A percentile compares a stretch with the other conserved stretches of the same genome.
These are phyloP conservation scores for Pelodytes ibericus DNA, from an alignment of 2,797 vertebrate species.

Conservation along the genomic window DNA sequence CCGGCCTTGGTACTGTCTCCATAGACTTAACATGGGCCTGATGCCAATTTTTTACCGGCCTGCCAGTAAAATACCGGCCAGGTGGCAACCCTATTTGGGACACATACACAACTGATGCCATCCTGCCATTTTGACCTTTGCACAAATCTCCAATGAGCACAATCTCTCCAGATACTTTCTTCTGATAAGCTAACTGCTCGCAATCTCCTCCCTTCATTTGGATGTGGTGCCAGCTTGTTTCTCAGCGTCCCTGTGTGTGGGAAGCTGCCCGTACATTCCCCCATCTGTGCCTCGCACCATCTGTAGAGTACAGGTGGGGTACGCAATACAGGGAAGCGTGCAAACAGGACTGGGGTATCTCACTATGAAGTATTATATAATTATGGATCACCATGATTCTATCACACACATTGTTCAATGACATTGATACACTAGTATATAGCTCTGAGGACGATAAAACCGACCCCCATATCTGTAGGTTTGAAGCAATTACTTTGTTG, in stretches of 20 bases:
- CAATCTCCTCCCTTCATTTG: constrained; percentile 37
- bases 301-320: constrained; percentile 50
- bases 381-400: background rate
- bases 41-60: no score
- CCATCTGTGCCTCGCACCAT: constrained; percentile 54
- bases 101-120: background rate
- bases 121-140: background rate
- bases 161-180: constrained; percentile 18
- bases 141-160: constrained; percentile 11
- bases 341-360: constrained; percentile 27
- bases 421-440: no score
- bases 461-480: background rate
- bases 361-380: background rate
- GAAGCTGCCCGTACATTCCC: constrained; percentile 49
- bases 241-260: constrained; percentile 49
- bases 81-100: no score
- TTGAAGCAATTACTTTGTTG: background rate
- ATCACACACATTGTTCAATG: background rate
- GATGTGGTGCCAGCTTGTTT: constrained; percentile 44
- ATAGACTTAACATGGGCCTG: no score
- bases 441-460: background rate
- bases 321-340: constrained; percentile 31
- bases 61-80: no score
- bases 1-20: no score
- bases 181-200: constrained; percentile 23